These are phyloP conservation scores for Drosophila saltans DNA, from an alignment of 1,140 invertebrate species.

Conservation along the genomic window DNA sequence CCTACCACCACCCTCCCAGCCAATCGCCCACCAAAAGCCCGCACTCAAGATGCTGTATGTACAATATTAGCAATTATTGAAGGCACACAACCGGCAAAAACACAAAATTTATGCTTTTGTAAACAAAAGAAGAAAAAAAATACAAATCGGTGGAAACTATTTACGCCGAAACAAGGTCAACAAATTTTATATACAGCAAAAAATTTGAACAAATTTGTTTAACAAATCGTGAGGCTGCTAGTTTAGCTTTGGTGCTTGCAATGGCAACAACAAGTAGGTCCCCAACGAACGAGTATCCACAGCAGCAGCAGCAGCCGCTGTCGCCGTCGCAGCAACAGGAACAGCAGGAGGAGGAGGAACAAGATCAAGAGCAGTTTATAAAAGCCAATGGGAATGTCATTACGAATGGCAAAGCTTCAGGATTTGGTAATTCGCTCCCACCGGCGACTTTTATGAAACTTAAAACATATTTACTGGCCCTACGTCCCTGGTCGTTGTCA, in stretches of 20 bases:
- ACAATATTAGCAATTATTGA: slow-evolving; percentile 71
- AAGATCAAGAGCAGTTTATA: slow-evolving; percentile 25
- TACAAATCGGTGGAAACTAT: slow-evolving; percentile 39
- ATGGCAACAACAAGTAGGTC: slow-evolving; percentile 70
- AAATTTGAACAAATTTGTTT: slow-evolving; percentile 28
- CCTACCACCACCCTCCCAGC: slow-evolving; percentile 16
- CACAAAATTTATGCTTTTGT: slow-evolving; percentile 64
- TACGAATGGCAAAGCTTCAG: slow-evolving; percentile 25
- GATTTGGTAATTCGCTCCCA: slow-evolving; percentile 12
- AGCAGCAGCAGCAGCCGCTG: slow-evolving; percentile 30
- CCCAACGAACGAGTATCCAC: slow-evolving; percentile 23
- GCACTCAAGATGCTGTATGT: slow-evolving; percentile 71
- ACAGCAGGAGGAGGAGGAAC: neutral
- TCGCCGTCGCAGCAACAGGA: neutral
- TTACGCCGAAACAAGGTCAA: slow-evolving; percentile 39
- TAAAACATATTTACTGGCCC: slow-evolving; percentile 92
- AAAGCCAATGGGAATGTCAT: slow-evolving; percentile 48
- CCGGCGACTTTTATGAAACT: slow-evolving; percentile 90
- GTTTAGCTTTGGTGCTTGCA: slow-evolving; percentile 46
- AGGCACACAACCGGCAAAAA: slow-evolving; percentile 48
- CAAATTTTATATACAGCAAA: slow-evolving; percentile 40
- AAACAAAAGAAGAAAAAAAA: slow-evolving; percentile 53
- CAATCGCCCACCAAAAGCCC: slow-evolving; percentile 10
- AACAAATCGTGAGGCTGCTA: slow-evolving; percentile 25
- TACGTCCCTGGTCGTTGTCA: slow-evolving; percentile 96